Evolutionary conservation across 2,888 invertebrate species (phyloP).

Genomic region (Heliconius hortense): DNA sequence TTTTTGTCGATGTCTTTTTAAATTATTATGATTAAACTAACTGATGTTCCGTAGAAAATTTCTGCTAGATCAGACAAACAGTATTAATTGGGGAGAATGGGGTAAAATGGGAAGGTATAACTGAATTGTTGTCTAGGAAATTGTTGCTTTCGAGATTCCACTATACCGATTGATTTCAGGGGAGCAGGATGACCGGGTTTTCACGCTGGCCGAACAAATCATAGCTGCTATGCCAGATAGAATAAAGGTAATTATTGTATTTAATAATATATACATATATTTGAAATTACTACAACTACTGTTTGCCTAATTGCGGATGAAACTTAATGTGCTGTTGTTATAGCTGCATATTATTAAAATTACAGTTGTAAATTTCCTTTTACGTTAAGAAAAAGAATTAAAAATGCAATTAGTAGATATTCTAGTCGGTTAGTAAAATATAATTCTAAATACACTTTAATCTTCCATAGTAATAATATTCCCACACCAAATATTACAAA

Average conservation of each 20-base stretch:
- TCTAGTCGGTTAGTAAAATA: background rate
- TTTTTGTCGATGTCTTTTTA: slow-evolving; percentile 25
- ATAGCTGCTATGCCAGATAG: slow-evolving; percentile 99
- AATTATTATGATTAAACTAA: slow-evolving; percentile 12
- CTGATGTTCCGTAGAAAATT: slow-evolving; percentile 21
- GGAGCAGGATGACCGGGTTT: slow-evolving; percentile 95
- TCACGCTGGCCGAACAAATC: slow-evolving; percentile 97
- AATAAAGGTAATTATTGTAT: slow-evolving; percentile 91
- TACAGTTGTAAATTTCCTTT: background rate
- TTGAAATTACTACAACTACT: background rate
- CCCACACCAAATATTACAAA: too few species aligned
- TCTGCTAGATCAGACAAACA: slow-evolving; percentile 7
- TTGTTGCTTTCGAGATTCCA: slow-evolving; percentile 52
- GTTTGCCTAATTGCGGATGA: too few species aligned
- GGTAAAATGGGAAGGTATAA: background rate
- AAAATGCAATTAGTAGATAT: background rate
- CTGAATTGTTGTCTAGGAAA: background rate
- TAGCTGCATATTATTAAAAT: background rate
- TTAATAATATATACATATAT: background rate
- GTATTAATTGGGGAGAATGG: slow-evolving; percentile 7
- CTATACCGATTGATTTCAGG: slow-evolving; percentile 83
- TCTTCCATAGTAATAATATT: too few species aligned
- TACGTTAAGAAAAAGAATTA: background rate
- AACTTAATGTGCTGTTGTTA: background rate
- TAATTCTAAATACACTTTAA: too few species aligned